Conservation (phyloP, 2,113 vertebrate genomes). For the Macrotis lagotis region DNA sequence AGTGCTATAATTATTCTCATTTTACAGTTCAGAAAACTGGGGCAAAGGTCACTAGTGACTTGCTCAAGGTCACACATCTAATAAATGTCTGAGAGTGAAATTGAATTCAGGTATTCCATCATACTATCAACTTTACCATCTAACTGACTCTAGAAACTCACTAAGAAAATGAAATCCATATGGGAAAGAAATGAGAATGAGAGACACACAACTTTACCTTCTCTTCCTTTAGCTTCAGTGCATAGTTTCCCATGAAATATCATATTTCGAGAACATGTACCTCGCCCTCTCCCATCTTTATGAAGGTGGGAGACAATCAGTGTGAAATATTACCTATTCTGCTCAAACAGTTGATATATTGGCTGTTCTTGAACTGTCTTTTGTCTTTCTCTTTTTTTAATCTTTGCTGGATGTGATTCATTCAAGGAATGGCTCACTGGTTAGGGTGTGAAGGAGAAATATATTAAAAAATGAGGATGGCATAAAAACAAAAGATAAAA, state of each 20-base stretch:
- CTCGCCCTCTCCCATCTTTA: neutral
- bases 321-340: neutral
- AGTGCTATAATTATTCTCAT: neutral
- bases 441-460: neutral
- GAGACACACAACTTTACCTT: neutral
- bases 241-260: neutral
- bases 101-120: neutral
- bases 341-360: neutral
- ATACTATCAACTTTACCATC: neutral
- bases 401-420: neutral
- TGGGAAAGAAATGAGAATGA: neutral
- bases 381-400: neutral
- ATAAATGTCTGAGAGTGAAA: neutral
- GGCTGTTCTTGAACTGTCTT: neutral
- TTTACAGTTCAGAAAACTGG: neutral
- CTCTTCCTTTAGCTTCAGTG: neutral
- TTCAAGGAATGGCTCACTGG: neutral
- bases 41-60: neutral
- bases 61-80: neutral
- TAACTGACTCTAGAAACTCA: neutral
- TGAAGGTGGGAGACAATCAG: neutral
- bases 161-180: neutral
- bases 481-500: neutral
- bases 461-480: neutral
- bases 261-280: neutral